Percentiles rank a stretch among this genome's conserved stretches.
phyloP scores from a whole-genome alignment of 2,888 invertebrate genomes.

The Scaptodrosophila latifasciaeformis region DNA sequence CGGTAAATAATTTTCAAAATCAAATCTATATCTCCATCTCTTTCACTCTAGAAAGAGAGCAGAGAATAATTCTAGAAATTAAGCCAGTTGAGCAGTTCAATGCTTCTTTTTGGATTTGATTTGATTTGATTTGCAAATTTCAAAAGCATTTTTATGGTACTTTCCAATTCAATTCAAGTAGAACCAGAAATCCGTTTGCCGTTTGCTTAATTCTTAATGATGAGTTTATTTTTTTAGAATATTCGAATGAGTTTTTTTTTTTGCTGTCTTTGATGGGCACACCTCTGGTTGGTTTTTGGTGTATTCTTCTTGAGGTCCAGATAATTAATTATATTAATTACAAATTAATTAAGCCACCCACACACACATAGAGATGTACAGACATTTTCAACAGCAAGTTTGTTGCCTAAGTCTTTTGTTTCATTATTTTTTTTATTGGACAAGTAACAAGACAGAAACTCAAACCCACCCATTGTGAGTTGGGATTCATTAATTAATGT shows the following conservation, averaged over 20 bases:
- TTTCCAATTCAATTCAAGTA: too few relatives aligned
- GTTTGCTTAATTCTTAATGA: constrained; percentile 5
- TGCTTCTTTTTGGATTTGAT: too few relatives aligned
- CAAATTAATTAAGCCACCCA: constrained; percentile 38
- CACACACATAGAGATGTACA: background rate
- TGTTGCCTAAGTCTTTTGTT: constrained; percentile 49
- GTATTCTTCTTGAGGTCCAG: too few relatives aligned
- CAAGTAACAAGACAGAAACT: too few relatives aligned
- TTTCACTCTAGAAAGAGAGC: too few relatives aligned
- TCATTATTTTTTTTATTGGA: background rate
- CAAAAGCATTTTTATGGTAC: too few relatives aligned
- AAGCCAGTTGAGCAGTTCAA: too few relatives aligned
- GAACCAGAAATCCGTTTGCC: constrained; percentile 51
- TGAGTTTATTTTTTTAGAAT: background rate
- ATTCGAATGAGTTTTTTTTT: constrained; percentile 9
- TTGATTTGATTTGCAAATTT: too few relatives aligned
- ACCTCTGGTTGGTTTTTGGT: too few relatives aligned
- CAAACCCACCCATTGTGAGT: constrained; percentile 18
- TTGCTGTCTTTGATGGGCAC: constrained; percentile 23
- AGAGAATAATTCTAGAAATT: too few relatives aligned
- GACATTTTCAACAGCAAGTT: constrained; percentile 21
- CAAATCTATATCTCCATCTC: too few relatives aligned
- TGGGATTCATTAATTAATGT: constrained; percentile 51
- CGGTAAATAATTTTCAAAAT: too few relatives aligned
- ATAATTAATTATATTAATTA: constrained; percentile 56